These are phyloP conservation scores for Romanogobio albipinnatus DNA, from an alignment of 2,113 vertebrate genomes.

Conservation along the genomic window DNA sequence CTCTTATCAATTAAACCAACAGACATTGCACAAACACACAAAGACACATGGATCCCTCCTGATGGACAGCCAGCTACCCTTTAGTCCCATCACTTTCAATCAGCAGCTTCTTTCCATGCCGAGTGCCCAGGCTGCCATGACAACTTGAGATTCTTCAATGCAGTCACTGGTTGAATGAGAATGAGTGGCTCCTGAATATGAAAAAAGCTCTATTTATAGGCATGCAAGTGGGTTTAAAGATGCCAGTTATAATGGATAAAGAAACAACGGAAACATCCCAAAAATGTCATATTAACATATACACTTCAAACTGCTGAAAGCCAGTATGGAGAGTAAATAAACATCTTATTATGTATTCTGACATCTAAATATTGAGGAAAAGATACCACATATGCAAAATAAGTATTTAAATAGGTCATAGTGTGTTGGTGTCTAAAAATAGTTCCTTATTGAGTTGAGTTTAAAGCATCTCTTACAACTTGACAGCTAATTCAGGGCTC, in stretches of 20 bases:
- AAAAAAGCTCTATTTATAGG: constrained; percentile 7
- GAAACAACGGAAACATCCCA: no score
- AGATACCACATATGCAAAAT: background rate
- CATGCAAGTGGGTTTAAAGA: background rate
- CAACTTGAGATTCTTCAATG: constrained; percentile 47
- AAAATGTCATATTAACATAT: background rate
- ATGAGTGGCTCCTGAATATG: constrained; percentile 18
- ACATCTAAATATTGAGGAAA: background rate
- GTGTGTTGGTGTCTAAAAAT: background rate
- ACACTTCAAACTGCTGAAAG: background rate
- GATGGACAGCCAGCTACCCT: constrained; percentile 50
- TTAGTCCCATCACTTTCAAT: constrained; percentile 61
- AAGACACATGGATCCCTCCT: constrained; percentile 41
- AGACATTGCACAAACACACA: constrained; percentile 21
- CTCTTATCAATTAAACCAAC: constrained; percentile 42
- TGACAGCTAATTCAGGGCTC: background rate
- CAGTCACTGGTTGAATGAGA: constrained; percentile 47
- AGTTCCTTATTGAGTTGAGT: background rate
- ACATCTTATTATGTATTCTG: background rate
- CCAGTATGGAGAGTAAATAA: background rate
- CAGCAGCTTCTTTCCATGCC: constrained; percentile 51
- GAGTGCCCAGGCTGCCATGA: constrained; percentile 62
- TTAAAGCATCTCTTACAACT: background rate
- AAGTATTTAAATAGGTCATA: background rate
- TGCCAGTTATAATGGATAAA: background rate